These are phyloP conservation scores for Agonopterix heracliana DNA, from an alignment of 2,888 invertebrate species.

Conservation along the genomic window DNA sequence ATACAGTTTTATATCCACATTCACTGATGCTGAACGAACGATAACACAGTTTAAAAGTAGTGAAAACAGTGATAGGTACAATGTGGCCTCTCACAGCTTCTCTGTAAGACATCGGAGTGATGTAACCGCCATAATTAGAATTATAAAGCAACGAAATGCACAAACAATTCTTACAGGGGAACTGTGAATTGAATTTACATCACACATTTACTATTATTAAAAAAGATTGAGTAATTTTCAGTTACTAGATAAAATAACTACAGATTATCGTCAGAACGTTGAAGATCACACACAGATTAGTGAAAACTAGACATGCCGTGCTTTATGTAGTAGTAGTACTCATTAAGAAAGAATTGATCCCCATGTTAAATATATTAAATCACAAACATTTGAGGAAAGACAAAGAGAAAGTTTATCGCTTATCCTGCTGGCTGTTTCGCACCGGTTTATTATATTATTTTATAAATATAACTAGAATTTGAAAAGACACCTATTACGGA, in stretches of 20 bases:
- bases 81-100: slow-evolving; percentile 54
- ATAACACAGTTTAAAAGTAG: too few relatives aligned
- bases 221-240: too few relatives aligned
- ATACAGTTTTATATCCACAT: too few relatives aligned
- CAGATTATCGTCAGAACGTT: not conserved
- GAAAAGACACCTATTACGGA: slow-evolving; percentile 19
- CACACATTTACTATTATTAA: too few relatives aligned
- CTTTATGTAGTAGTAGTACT: slow-evolving; percentile 5
- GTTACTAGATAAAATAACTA: not conserved
- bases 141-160: slow-evolving; percentile 14
- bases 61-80: too few relatives aligned
- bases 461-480: slow-evolving; percentile 10
- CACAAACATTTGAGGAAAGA: slow-evolving; percentile 4
- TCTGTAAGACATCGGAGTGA: slow-evolving; percentile 66
- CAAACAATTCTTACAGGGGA: slow-evolving; percentile 59
- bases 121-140: slow-evolving; percentile 67
- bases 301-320: slow-evolving; percentile 35
- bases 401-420: slow-evolving; percentile 1
- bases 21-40: too few relatives aligned
- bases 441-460: slow-evolving; percentile 5
- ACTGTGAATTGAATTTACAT: slow-evolving; percentile 49
- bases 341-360: slow-evolving; percentile 6
- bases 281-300: slow-evolving; percentile 56
- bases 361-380: slow-evolving; percentile 4
- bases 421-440: slow-evolving; percentile 10